Evolutionary conservation across 2,797 vertebrate genomes (phyloP).

Genomic region (Notoglanidium macrostoma): DNA sequence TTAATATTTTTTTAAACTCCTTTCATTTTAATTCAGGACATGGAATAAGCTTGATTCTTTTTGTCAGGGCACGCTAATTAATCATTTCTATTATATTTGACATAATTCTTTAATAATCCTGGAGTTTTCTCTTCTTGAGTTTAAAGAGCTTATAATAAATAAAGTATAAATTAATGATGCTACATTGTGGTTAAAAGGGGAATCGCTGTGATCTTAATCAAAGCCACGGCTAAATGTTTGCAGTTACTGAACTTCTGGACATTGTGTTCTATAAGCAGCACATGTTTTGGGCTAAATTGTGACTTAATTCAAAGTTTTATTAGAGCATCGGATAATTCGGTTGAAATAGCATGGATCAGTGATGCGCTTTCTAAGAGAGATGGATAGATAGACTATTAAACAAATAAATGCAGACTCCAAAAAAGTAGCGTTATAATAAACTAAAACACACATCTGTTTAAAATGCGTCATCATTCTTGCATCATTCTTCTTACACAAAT

Average conservation of each 20-base stretch:
- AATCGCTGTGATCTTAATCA: too few relatives aligned
- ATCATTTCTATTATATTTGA: not conserved
- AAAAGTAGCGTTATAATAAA: not conserved
- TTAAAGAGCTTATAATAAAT: not conserved
- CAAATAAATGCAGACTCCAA: not conserved
- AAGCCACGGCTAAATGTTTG: not conserved
- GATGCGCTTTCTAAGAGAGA: not conserved
- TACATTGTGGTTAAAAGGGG: not conserved
- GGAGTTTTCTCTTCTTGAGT: not conserved
- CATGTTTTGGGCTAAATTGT: too few relatives aligned
- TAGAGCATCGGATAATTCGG: not conserved
- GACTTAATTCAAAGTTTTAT: not conserved
- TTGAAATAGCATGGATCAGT: not conserved
- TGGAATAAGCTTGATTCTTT: not conserved
- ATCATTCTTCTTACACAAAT: not conserved
- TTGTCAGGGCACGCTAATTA: not conserved
- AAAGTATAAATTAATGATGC: not conserved
- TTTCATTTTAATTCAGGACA: not conserved
- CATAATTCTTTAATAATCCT: not conserved
- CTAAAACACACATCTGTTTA: not conserved
- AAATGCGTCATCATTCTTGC: not conserved
- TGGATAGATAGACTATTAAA: not conserved
- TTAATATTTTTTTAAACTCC: not conserved
- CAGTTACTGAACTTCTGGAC: not conserved
- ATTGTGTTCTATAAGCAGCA: too few relatives aligned